Conservation (phyloP, 2,113 vertebrate genomes). For the Pteronura brasiliensis region DNA sequence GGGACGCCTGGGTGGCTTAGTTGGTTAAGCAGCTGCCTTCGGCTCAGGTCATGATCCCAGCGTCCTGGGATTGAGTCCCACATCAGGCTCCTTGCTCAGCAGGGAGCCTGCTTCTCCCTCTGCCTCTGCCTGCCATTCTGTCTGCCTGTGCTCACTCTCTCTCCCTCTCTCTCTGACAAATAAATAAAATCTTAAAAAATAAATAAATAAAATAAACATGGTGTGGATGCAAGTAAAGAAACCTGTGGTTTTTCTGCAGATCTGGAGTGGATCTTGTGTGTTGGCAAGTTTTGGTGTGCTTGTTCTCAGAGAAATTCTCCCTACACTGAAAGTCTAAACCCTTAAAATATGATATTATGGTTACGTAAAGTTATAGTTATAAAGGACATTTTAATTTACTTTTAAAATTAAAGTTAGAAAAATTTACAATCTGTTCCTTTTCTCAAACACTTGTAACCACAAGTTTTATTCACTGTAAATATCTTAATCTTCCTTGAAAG, state of each 20-base stretch:
- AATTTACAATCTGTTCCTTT: not conserved
- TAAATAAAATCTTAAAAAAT: too few relatives aligned
- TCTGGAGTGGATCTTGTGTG: not conserved
- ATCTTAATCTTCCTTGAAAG: not conserved
- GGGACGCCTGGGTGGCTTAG: too few relatives aligned
- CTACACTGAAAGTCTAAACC: not conserved
- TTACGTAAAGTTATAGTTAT: not conserved
- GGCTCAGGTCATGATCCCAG: too few relatives aligned
- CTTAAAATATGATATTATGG: not conserved
- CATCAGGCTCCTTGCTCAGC: too few relatives aligned
- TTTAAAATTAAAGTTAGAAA: slow-evolving; percentile 40
- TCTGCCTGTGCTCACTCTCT: too few relatives aligned
- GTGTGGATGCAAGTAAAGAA: not conserved
- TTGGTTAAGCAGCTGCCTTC: too few relatives aligned
- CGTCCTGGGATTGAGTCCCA: too few relatives aligned
- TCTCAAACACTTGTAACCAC: not conserved
- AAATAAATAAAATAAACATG: not conserved
- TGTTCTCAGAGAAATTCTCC: slow-evolving; percentile 33
- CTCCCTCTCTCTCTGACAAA: too few relatives aligned
- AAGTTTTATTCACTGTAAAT: not conserved
- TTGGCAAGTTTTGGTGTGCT: not conserved
- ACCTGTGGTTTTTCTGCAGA: not conserved
- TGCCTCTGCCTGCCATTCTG: too few relatives aligned
- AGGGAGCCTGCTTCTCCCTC: too few relatives aligned
- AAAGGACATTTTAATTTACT: not conserved